These are phyloP conservation scores for Hyalella azteca DNA, from an alignment of 2,888 invertebrate genomes.

Conservation along the genomic window DNA sequence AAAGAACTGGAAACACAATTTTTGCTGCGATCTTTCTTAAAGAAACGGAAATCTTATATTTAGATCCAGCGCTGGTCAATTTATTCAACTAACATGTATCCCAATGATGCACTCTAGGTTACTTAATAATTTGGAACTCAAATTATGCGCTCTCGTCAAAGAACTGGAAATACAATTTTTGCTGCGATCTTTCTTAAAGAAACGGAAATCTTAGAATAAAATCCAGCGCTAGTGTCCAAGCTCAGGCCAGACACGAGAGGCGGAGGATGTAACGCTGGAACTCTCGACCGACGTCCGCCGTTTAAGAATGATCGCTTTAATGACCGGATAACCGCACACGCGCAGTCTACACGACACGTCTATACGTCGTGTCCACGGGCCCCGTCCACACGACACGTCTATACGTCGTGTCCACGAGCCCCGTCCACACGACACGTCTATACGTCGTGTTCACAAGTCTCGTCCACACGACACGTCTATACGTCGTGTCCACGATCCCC, in stretches of 20 bases:
- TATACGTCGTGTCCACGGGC: background rate
- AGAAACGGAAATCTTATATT: background rate
- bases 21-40: background rate
- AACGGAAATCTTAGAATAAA: background rate
- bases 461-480: background rate
- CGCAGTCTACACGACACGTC: background rate
- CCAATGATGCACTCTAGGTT: no score
- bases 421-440: background rate
- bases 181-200: background rate
- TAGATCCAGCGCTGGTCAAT: background rate
- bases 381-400: background rate
- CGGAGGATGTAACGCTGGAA: background rate
- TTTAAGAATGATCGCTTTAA: background rate
- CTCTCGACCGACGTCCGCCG: background rate
- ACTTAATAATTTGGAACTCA: no score
- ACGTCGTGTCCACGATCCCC: no score
- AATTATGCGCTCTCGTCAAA: no score
- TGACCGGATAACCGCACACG: constrained; percentile 11
- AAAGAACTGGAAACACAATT: background rate
- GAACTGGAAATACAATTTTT: background rate
- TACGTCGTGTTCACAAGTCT: background rate
- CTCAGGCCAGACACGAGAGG: background rate
- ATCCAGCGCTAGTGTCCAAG: background rate
- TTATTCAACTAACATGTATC: no score
- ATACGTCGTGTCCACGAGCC: background rate